A percentile compares a stretch with the other conserved stretches of the same genome.
Conservation (phyloP, 2,113 vertebrate genomes). For the Oreochromis tanganicae region DNA sequence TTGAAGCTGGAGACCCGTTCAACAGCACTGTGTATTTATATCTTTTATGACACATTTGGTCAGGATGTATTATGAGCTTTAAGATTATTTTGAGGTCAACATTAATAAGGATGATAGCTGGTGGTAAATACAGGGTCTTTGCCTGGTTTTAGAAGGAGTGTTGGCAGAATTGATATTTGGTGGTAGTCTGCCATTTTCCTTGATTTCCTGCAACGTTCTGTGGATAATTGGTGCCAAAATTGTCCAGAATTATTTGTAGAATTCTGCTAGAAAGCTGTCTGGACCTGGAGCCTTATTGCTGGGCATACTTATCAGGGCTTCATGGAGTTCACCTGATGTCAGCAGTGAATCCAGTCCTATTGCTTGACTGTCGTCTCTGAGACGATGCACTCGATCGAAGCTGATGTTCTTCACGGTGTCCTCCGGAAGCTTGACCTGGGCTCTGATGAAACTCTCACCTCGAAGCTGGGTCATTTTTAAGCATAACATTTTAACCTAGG, state of each 20-base stretch:
- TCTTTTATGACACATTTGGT: background rate
- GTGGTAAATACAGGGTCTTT: background rate
- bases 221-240: background rate
- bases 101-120: background rate
- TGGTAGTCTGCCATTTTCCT: background rate
- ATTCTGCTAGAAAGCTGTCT: background rate
- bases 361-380: background rate
- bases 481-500: background rate
- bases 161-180: background rate
- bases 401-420: background rate
- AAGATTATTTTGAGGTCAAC: background rate
- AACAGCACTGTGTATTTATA: background rate
- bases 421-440: background rate
- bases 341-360: background rate
- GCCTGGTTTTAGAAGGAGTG: background rate
- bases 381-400: background rate
- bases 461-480: rapidly evolving
- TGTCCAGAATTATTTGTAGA: too few relatives aligned
- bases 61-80: background rate
- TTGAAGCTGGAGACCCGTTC: background rate
- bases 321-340: background rate
- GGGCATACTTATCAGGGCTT: background rate
- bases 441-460: background rate
- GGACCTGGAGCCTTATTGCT: background rate
- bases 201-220: background rate